Percentiles rank a stretch among this genome's conserved stretches.
Evolutionary conservation across 2,797 vertebrate genomes (phyloP).

Genomic region (Tenualosa thibaudeaui): DNA sequence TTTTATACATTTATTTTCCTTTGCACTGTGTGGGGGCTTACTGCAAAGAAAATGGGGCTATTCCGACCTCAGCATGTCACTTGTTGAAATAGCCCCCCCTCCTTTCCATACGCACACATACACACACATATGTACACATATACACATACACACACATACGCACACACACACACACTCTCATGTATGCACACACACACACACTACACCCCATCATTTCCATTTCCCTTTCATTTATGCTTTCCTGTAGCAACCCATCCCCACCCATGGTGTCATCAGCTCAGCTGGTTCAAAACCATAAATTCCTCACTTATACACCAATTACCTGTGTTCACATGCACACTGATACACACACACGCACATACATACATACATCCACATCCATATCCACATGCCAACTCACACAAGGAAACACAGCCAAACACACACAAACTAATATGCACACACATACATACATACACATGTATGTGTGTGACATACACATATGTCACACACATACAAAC

Average conservation of each 20-base stretch:
- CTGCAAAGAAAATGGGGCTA: conserved; percentile 38
- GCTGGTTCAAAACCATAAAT: conserved; percentile 36
- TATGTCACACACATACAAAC: not conserved
- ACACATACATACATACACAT: not conserved
- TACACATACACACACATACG: not conserved
- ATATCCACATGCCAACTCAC: not conserved
- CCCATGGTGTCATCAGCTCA: conserved; percentile 41
- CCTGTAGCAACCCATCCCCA: conserved; percentile 37
- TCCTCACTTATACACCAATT: conserved; percentile 33
- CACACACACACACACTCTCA: conserved; percentile 5
- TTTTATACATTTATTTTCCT: not conserved
- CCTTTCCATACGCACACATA: not conserved
- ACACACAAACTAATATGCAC: not conserved
- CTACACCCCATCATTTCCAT: conserved; percentile 1
- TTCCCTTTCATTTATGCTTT: conserved; percentile 45
- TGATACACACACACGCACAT: not conserved
- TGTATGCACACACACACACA: not conserved
- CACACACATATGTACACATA: conserved; percentile 6
- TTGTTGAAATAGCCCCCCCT: not conserved
- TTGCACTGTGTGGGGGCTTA: conserved; percentile 12
- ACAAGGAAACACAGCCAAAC: not conserved
- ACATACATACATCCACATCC: not conserved
- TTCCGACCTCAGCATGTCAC: conserved; percentile 27
- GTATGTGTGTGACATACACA: too few species aligned
- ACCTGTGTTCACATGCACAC: not conserved